Conservation (phyloP, 1,140 invertebrate species). For the Homarus americanus region DNA sequence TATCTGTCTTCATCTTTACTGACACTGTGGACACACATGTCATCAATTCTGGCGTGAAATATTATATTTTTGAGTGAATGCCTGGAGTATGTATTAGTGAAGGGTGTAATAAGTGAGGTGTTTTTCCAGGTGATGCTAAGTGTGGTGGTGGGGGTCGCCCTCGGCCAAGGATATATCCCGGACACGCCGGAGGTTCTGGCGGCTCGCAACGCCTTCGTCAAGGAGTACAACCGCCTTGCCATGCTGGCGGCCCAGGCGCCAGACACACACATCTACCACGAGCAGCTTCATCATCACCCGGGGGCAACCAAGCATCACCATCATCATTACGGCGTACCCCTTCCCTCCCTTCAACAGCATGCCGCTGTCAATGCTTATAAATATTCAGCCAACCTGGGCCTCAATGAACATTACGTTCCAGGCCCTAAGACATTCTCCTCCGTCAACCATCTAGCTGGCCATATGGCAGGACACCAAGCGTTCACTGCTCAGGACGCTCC, state of each 20-base stretch:
- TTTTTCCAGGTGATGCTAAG: slow-evolving; percentile 52
- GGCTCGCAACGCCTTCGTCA: slow-evolving; percentile 49
- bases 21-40: too few species aligned
- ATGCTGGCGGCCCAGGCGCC: slow-evolving; percentile 33
- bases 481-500: background rate
- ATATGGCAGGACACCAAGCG: slow-evolving; percentile 20
- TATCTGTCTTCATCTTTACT: too few species aligned
- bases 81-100: background rate
- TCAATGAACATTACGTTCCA: slow-evolving; percentile 41
- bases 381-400: slow-evolving; percentile 41
- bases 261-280: slow-evolving; percentile 56
- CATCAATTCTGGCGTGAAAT: too few species aligned
- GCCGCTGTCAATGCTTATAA: slow-evolving; percentile 40
- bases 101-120: background rate
- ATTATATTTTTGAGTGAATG: too few species aligned
- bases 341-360: background rate
- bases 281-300: slow-evolving; percentile 5
- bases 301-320: background rate
- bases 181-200: slow-evolving; percentile 44
- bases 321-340: background rate
- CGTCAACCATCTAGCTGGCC: slow-evolving; percentile 32
- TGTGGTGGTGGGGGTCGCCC: slow-evolving; percentile 37
- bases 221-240: slow-evolving; percentile 57
- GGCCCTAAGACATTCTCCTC: slow-evolving; percentile 39
- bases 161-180: slow-evolving; percentile 28